phyloP scores from a whole-genome alignment of 2,888 invertebrate species.

The Elaeidobius kamerunicus region DNA sequence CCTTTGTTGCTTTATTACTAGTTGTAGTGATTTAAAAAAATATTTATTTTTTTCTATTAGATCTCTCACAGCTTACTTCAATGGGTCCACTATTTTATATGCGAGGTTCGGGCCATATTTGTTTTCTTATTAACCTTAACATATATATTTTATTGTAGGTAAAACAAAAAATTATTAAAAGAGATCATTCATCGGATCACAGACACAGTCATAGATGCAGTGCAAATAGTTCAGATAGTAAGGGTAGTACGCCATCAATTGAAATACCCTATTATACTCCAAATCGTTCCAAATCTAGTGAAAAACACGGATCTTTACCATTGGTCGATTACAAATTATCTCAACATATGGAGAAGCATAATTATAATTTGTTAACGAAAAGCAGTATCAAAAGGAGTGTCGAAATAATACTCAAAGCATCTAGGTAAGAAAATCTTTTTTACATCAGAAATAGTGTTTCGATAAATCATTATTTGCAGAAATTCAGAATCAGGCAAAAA shows the following conservation, averaged over 20 bases:
- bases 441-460: not conserved
- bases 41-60: no score
- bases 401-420: conserved; percentile 26
- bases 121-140: no score
- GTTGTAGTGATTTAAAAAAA: no score
- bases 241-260: conserved; percentile 29
- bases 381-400: conserved; percentile 22
- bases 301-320: conserved; percentile 31
- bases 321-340: conserved; percentile 34
- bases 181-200: conserved; percentile 8
- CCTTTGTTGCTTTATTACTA: no score
- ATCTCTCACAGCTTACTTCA: no score
- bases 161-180: conserved; percentile 23
- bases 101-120: no score
- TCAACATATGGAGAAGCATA: conserved; percentile 17
- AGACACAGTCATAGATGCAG: conserved; percentile 9
- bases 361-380: conserved; percentile 11
- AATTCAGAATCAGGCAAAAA: conserved; percentile 17
- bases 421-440: conserved; percentile 16
- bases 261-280: conserved; percentile 34
- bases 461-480: conserved; percentile 4
- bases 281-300: conserved; percentile 1
- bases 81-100: no score
- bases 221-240: conserved; percentile 20
- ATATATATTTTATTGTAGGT: conserved; percentile 7